Conservation (phyloP, 1,140 invertebrate species). For the Cyclina sinensis region DNA sequence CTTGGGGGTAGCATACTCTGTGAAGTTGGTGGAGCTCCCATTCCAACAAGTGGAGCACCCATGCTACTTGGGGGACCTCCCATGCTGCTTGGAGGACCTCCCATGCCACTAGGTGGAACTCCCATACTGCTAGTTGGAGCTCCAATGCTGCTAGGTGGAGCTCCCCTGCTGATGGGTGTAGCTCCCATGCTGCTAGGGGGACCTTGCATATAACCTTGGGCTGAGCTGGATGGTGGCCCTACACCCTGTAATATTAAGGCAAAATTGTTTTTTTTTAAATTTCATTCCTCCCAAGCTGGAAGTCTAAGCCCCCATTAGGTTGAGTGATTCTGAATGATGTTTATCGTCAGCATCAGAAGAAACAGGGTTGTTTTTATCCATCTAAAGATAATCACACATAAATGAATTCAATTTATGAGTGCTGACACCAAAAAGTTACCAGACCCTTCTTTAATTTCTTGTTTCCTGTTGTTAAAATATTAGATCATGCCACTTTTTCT, state of each 20-base stretch:
- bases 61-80: constrained; percentile 60
- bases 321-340: no score
- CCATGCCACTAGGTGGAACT: constrained; percentile 48
- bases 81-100: constrained; percentile 43
- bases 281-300: no score
- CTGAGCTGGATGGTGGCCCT: constrained; percentile 43
- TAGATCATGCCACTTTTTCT: no score
- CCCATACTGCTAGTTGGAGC: constrained; percentile 44
- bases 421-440: no score
- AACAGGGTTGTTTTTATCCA: no score
- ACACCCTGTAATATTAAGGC: constrained; percentile 21
- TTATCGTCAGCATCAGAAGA: no score
- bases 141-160: constrained; percentile 62
- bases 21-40: neutral
- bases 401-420: no score
- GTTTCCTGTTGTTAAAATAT: no score
- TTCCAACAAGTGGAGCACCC: constrained; percentile 32
- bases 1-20: neutral
- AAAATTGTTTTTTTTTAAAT: no score
- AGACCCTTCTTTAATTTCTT: no score
- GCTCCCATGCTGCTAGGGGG: constrained; percentile 31
- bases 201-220: constrained; percentile 37
- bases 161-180: constrained; percentile 23
- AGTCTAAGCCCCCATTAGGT: no score
- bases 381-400: no score